Conservation (phyloP, 1,140 invertebrate genomes). For the Meloidogyne exigua region DNA sequence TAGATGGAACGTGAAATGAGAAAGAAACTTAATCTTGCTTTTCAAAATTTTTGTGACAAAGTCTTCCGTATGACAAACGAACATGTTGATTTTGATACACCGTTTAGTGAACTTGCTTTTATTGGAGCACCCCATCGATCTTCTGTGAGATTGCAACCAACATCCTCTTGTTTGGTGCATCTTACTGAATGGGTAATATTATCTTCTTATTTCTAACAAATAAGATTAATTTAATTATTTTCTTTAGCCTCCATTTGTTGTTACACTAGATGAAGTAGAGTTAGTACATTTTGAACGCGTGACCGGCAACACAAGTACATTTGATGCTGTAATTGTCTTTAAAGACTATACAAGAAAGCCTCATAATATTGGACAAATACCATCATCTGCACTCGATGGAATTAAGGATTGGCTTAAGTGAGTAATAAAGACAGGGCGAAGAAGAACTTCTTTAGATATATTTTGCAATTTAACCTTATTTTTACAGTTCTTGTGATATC, state of each 20-base stretch:
- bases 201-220: background rate
- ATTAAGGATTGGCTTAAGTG: slow-evolving; percentile 99
- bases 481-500: slow-evolving; percentile 81
- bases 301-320: slow-evolving; percentile 96
- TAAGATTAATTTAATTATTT: slow-evolving; percentile 19
- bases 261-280: slow-evolving; percentile 93
- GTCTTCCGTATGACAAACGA: slow-evolving; percentile 92
- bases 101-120: slow-evolving; percentile 94
- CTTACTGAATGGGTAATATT: slow-evolving; percentile 85
- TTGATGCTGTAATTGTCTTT: slow-evolving; percentile 99
- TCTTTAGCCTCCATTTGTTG: slow-evolving; percentile 87
- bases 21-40: slow-evolving; percentile 92
- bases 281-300: slow-evolving; percentile 98
- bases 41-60: slow-evolving; percentile 97
- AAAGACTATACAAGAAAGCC: slow-evolving; percentile 93
- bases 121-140: slow-evolving; percentile 94
- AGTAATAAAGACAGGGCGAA: slow-evolving; percentile 45
- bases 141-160: slow-evolving; percentile 92
- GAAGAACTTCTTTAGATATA: background rate
- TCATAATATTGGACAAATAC: slow-evolving; percentile 93
- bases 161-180: slow-evolving; percentile 91
- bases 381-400: slow-evolving; percentile 96
- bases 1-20: slow-evolving; percentile 87
- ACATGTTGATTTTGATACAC: slow-evolving; percentile 96
- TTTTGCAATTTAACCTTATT: background rate